A percentile compares a stretch with the other conserved stretches of the same genome.
phyloP scores from a whole-genome alignment of 2,113 vertebrate species.

The Engystomops pustulosus region DNA sequence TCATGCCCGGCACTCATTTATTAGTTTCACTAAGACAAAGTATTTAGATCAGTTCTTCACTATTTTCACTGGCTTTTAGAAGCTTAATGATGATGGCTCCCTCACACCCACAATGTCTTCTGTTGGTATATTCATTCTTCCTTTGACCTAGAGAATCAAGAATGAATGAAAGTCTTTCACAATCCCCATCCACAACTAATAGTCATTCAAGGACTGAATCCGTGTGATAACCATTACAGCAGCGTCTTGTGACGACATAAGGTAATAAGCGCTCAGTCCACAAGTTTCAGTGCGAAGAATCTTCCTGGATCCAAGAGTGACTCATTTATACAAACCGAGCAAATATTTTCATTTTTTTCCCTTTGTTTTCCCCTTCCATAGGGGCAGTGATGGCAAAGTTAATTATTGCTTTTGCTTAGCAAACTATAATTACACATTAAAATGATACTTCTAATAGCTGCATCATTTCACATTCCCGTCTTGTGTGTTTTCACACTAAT shows the following conservation, averaged over 20 bases:
- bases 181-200: too few relatives aligned
- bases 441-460: conserved; percentile 21
- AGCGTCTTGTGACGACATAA: background rate
- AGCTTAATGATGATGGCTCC: background rate
- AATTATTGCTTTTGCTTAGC: conserved; percentile 41
- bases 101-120: background rate
- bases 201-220: background rate
- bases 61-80: background rate
- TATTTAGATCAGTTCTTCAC: too few relatives aligned
- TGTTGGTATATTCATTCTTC: background rate
- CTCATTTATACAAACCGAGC: conserved; percentile 20
- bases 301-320: background rate
- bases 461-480: background rate
- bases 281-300: background rate
- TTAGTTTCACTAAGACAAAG: too few relatives aligned
- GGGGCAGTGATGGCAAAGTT: background rate
- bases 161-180: background rate
- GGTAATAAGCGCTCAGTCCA: background rate
- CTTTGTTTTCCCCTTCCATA: background rate
- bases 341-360: conserved; percentile 28
- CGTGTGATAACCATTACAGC: background rate
- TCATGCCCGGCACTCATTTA: too few relatives aligned
- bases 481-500: conserved; percentile 14
- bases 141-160: background rate
- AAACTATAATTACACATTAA: conserved; percentile 34